Conservation (phyloP, 2,888 invertebrate species). For the Aethes cnicana region DNA sequence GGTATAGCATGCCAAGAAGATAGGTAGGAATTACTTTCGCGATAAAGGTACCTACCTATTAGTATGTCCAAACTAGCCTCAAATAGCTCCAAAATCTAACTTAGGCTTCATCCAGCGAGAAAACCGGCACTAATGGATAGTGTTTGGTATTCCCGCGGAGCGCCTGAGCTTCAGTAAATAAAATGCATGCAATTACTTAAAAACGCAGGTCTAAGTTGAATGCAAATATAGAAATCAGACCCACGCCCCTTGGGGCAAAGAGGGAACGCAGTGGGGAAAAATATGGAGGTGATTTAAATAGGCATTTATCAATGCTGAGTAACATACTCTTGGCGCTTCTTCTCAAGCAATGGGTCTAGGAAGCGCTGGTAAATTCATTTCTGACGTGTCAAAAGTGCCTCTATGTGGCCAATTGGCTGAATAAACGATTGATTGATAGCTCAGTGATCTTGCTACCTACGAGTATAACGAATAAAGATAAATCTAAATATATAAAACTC, state of each 20-base stretch:
- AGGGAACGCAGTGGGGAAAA: slow-evolving; percentile 31
- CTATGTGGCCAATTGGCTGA: too few species aligned
- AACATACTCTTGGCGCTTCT: too few species aligned
- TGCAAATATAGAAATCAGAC: slow-evolving; percentile 54
- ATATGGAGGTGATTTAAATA: slow-evolving; percentile 1
- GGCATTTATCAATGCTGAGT: neutral
- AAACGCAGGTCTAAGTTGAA: slow-evolving; percentile 64
- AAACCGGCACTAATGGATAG: slow-evolving; percentile 13
- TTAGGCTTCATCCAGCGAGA: slow-evolving; percentile 10
- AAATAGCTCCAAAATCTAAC: too few species aligned
- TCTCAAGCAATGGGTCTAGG: too few species aligned
- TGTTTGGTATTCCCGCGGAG: slow-evolving; percentile 24
- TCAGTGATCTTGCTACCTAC: too few species aligned
- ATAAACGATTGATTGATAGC: too few species aligned
- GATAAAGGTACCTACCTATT: too few species aligned
- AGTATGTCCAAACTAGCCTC: too few species aligned
- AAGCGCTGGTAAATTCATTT: neutral
- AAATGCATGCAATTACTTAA: slow-evolving; percentile 74
- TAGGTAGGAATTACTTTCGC: too few species aligned
- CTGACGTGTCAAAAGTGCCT: neutral
- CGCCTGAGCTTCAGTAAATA: slow-evolving; percentile 39
- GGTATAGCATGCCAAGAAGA: too few species aligned
- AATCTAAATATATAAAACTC: too few species aligned
- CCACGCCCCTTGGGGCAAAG: slow-evolving; percentile 44
- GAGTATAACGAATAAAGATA: too few species aligned